Percentiles rank a stretch among this genome's conserved stretches.
Evolutionary conservation across 1,140 invertebrate genomes (phyloP).

Genomic region (Varroa destructor): DNA sequence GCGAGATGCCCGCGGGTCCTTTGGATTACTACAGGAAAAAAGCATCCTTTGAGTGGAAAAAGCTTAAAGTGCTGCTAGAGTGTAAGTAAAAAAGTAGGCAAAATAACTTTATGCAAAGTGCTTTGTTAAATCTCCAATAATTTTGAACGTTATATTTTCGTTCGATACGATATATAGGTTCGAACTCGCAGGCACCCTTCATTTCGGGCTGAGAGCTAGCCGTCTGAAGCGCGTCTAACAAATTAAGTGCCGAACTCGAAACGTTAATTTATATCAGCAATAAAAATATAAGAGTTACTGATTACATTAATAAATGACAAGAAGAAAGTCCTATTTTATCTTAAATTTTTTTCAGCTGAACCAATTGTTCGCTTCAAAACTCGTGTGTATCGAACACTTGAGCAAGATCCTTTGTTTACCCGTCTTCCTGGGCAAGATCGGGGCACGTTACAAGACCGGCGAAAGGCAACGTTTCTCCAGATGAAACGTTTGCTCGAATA

Average conservation of each 20-base stretch:
- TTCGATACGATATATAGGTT: too few relatives aligned
- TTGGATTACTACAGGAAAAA: conserved; percentile 55
- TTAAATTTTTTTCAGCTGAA: background rate
- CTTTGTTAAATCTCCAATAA: too few relatives aligned
- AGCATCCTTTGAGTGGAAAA: conserved; percentile 64
- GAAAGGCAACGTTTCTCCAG: conserved; percentile 49
- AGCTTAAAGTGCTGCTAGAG: conserved; percentile 56
- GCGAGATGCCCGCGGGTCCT: conserved; percentile 54
- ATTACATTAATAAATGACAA: too few relatives aligned
- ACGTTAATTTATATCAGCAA: too few relatives aligned
- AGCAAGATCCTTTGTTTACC: conserved; percentile 65
- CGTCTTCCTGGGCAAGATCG: conserved; percentile 42
- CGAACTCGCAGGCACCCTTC: too few relatives aligned
- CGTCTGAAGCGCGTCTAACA: too few relatives aligned
- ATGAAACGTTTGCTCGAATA: conserved; percentile 52
- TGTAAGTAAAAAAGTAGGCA: conserved; percentile 47
- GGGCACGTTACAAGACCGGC: conserved; percentile 48
- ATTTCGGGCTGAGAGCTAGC: too few relatives aligned
- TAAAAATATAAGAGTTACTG: too few relatives aligned
- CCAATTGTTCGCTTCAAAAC: conserved; percentile 48
- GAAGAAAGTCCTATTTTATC: too few relatives aligned
- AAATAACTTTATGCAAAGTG: too few relatives aligned
- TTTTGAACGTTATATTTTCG: too few relatives aligned
- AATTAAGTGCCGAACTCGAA: too few relatives aligned
- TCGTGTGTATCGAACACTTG: conserved; percentile 61